Evolutionary conservation across 1,140 invertebrate genomes (phyloP).

Genomic region (Tenebrio molitor): DNA sequence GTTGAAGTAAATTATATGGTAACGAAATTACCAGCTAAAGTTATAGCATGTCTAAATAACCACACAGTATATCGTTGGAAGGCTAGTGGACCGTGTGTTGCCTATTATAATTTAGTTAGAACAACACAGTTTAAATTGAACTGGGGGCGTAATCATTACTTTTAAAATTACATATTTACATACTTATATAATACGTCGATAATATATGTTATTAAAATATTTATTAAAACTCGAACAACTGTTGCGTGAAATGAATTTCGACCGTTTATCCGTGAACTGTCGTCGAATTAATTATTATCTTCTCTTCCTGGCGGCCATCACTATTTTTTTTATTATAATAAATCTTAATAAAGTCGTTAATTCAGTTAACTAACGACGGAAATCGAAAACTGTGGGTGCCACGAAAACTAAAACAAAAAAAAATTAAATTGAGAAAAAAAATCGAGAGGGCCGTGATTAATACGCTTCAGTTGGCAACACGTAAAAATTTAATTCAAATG

Average conservation of each 20-base stretch:
- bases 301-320: no score
- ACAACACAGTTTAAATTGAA: slow-evolving; percentile 48
- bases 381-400: no score
- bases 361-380: no score
- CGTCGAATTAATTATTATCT: slow-evolving; percentile 7
- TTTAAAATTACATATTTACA: slow-evolving; percentile 50
- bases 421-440: no score
- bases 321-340: no score
- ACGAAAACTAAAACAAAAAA: no score
- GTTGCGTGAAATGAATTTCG: slow-evolving; percentile 34
- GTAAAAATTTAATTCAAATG: no score
- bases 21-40: slow-evolving; percentile 48
- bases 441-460: no score
- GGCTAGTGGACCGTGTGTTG: slow-evolving; percentile 44
- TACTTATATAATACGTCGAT: slow-evolving; percentile 37
- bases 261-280: slow-evolving; percentile 6
- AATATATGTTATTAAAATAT: slow-evolving; percentile 40
- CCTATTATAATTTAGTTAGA: slow-evolving; percentile 50
- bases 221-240: slow-evolving; percentile 33
- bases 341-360: no score
- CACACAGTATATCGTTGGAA: slow-evolving; percentile 37
- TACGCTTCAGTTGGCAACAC: no score
- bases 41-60: slow-evolving; percentile 49
- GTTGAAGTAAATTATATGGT: slow-evolving; percentile 49
- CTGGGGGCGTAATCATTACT: slow-evolving; percentile 48